A percentile compares a stretch with the other conserved stretches of the same genome.
These are phyloP conservation scores for Villa cingulata DNA, from an alignment of 2,888 invertebrate species.

Conservation along the genomic window DNA sequence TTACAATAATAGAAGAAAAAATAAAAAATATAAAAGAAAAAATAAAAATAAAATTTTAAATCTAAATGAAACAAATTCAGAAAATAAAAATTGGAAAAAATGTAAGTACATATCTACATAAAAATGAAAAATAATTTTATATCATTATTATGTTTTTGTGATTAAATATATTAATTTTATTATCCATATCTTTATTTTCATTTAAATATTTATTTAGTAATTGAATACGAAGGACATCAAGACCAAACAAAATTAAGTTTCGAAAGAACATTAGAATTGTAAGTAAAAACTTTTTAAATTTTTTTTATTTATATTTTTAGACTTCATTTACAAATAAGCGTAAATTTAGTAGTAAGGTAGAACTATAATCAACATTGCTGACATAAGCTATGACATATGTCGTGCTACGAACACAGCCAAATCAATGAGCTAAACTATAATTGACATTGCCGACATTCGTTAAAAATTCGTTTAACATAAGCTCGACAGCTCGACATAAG, in stretches of 20 bases:
- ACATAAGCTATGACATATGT: too few relatives aligned
- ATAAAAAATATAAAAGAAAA: not conserved
- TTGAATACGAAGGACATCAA: not conserved
- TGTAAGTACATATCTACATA: not conserved
- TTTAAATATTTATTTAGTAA: not conserved
- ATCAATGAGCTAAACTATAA: too few relatives aligned
- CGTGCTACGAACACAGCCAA: too few relatives aligned
- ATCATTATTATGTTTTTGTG: not conserved
- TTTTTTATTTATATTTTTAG: too few relatives aligned
- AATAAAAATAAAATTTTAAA: not conserved
- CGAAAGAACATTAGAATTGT: not conserved
- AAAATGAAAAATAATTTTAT: too few relatives aligned
- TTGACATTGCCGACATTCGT: too few relatives aligned
- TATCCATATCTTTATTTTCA: not conserved
- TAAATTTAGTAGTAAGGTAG: too few relatives aligned
- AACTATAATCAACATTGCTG: too few relatives aligned
- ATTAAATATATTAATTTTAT: not conserved
- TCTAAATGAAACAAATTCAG: not conserved
- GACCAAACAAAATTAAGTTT: not conserved
- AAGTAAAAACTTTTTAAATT: not conserved
- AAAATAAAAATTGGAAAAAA: not conserved
- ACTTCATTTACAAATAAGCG: too few relatives aligned
- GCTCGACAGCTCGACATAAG: too few relatives aligned
- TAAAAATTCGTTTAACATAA: too few relatives aligned
- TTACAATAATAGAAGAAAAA: not conserved